Evolutionary conservation across 1,140 invertebrate species (phyloP).

Genomic region (Euglossa dilemma): DNA sequence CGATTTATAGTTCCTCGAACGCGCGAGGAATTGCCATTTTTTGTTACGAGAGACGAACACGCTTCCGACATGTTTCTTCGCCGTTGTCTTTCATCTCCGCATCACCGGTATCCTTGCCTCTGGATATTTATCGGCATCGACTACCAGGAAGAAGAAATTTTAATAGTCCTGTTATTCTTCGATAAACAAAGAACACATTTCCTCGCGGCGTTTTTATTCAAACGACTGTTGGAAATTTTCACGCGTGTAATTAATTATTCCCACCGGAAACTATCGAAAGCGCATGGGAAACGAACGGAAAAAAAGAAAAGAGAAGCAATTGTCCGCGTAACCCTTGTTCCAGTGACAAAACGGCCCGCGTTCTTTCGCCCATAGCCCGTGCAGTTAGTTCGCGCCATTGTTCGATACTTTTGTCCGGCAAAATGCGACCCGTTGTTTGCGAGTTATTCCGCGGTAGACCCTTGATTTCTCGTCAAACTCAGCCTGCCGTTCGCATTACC

Average conservation of each 20-base stretch:
- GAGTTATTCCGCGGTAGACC: neutral
- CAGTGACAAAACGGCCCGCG: neutral
- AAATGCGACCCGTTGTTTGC: slow-evolving; percentile 22
- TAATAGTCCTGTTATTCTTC: neutral
- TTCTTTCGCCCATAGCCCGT: neutral
- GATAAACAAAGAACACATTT: neutral
- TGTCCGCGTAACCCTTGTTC: too few relatives aligned
- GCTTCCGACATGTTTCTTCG: neutral
- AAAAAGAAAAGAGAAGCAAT: neutral
- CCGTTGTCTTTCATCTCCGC: neutral
- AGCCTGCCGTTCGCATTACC: slow-evolving; percentile 14
- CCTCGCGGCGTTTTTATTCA: too few relatives aligned
- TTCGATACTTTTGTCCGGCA: slow-evolving; percentile 4
- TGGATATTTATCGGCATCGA: neutral
- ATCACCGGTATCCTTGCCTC: too few relatives aligned
- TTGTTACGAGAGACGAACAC: neutral
- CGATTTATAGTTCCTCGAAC: slow-evolving; percentile 23
- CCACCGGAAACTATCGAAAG: too few relatives aligned
- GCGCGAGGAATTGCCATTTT: slow-evolving; percentile 2
- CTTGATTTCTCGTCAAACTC: slow-evolving; percentile 20
- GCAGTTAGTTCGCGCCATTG: neutral
- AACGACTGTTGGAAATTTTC: neutral
- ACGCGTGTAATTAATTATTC: too few relatives aligned
- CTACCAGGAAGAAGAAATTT: neutral
- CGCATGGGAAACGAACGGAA: neutral